Base-by-base conservation (phyloP, 2,797 vertebrate genomes). In the Phrynocephalus guinanensis region DNA sequence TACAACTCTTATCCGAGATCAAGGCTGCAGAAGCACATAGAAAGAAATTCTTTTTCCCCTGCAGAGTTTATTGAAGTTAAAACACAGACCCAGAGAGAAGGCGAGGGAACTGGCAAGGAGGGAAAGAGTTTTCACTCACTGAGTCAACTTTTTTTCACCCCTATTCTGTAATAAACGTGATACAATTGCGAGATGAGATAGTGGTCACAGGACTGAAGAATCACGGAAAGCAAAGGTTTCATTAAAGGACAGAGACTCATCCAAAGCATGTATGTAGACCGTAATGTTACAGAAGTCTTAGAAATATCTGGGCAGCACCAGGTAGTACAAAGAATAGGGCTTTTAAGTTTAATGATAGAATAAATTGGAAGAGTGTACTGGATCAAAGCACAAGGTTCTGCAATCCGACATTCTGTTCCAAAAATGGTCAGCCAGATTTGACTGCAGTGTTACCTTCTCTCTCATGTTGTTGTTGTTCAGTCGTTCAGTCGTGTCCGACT, bases 1-100 rank as follows among this genome's bases (percentile, higher is more conserved):
- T 28, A 22, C 28, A 63, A 16, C 30, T 85, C 78, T 76, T 56
- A 84, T 76, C 33, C 3, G 24, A 78, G 66, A 82, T 84, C 63
- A 87, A 60, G 67, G 82, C 89, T 24, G 16, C 63, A 30, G 26
- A 90, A 84, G 52, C 66, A 28, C 28, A 28, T 79, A 20, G 80
- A 15, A 87, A 76, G 70, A 66, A 75, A 76, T 48, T 2, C 1
- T 72, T 63, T 10, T 48, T 2, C 22, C 11, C 38, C 9, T 72
- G 50, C 70, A 81, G n/a, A 84, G 56, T 56, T 80, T 48, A 15
- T 81, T 84, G 68, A 81, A 24, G 71, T 33, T 38, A 63, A 70
- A 85, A 70, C 18, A 3, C 18, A 67, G 44, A 56, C 16, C 3
- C 24, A 83, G 2, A 33, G n/a, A 9, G 20, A 7, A 38, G 16